Evolutionary conservation across 2,888 invertebrate species (phyloP).

Genomic region (Apocheima hispidaria): DNA sequence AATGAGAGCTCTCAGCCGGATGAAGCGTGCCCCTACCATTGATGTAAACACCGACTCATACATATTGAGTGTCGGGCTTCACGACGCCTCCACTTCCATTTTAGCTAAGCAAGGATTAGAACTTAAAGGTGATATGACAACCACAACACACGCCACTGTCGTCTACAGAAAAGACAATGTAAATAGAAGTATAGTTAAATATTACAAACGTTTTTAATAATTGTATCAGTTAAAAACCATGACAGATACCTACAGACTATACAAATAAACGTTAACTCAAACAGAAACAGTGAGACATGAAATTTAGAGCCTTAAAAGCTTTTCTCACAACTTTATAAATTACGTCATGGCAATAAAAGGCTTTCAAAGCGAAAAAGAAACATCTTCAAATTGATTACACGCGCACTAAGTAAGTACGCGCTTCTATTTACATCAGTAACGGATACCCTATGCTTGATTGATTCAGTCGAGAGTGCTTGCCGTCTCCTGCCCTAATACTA

Average conservation of each 20-base stretch:
- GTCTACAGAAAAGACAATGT: neutral
- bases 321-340: constrained; percentile 9
- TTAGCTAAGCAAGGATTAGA: constrained; percentile 50
- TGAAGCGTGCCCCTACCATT: constrained; percentile 64
- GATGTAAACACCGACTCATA: constrained; percentile 71
- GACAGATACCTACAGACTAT: no score
- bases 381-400: constrained; percentile 25
- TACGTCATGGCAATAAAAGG: constrained; percentile 10
- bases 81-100: constrained; percentile 38
- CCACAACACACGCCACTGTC: no score
- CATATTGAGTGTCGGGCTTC: constrained; percentile 55
- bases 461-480: constrained; percentile 73
- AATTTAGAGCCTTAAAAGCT: constrained; percentile 11
- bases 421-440: constrained; percentile 39
- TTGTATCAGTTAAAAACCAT: no score
- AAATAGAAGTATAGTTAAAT: no score
- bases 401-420: constrained; percentile 22
- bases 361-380: constrained; percentile 20
- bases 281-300: neutral
- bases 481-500: constrained; percentile 67
- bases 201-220: no score
- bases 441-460: constrained; percentile 65
- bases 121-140: no score
- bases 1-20: constrained; percentile 79
- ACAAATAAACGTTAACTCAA: no score